Conservation (phyloP, 92 coral and sea anemone genomes). For the Umimayanthus chanpuru region DNA sequence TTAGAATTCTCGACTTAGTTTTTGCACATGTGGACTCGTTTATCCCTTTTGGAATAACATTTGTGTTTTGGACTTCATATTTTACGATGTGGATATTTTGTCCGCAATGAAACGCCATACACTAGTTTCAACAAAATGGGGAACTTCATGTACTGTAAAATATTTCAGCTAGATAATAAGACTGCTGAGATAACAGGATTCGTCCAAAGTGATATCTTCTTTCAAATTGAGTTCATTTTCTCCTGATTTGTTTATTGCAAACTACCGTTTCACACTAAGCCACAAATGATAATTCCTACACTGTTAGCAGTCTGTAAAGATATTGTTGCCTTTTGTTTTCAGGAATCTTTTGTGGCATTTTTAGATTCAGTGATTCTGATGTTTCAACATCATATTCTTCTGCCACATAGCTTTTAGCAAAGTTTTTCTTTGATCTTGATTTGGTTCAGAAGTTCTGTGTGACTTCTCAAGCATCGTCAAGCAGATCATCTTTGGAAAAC, state of each 20-base stretch:
- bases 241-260: not conserved
- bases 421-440: not conserved
- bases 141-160: not conserved
- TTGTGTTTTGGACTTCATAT: no score
- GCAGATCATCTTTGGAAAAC: conserved; percentile 54
- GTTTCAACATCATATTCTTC: conserved; percentile 28
- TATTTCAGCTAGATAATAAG: not conserved
- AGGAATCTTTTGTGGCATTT: conserved; percentile 4
- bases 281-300: conserved; percentile 10
- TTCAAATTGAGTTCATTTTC: not conserved
- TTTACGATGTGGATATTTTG: no score
- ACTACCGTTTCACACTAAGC: conserved; percentile 5
- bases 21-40: no score
- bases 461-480: conserved; percentile 53
- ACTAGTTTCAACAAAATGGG: not conserved
- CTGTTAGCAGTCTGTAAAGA: conserved; percentile 1
- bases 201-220: not conserved
- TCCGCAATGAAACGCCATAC: no score
- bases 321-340: not conserved
- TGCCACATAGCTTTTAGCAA: conserved; percentile 26
- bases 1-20: no score
- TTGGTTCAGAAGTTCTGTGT: no score
- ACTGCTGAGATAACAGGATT: not conserved
- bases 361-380: conserved; percentile 8
- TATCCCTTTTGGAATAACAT: no score